These are phyloP conservation scores for zebrafish (Danio rerio) DNA, from an alignment of 2,113 vertebrate genomes.

Conservation along the genomic window GRCz12tu NC_133178.1:16883501-16884000, in stretches of 20 bases:
- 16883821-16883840: conserved; percentile 82
- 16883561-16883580: conserved; percentile 89
- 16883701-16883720: conserved; percentile 89
- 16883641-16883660: conserved; percentile 91
- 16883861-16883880: conserved; percentile 88
- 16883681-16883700: conserved; percentile 95
- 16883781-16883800: conserved; percentile 74
- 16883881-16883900: conserved; percentile 95
- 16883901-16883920: conserved; percentile 93
- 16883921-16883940: conserved; percentile 92
- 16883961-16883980: conserved; percentile 90
- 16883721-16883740: conserved; percentile 92
- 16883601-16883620: conserved; percentile 88
- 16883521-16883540: conserved; percentile 87
- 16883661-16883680: conserved; percentile 95
- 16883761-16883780: conserved; percentile 90
- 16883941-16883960: conserved; percentile 92
- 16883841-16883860: conserved; percentile 90
- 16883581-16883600: conserved; percentile 94
- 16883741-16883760: conserved; percentile 82
- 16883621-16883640: conserved; percentile 88
- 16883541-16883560: conserved; percentile 95
- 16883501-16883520: conserved; percentile 80
- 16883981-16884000: conserved; percentile 89
- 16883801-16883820: conserved; percentile 65